Percentiles rank a stretch among this genome's conserved stretches.
These are phyloP conservation scores for Kryptolebias marmoratus DNA, from an alignment of 2,113 vertebrate genomes.

Conservation along the genomic window DNA sequence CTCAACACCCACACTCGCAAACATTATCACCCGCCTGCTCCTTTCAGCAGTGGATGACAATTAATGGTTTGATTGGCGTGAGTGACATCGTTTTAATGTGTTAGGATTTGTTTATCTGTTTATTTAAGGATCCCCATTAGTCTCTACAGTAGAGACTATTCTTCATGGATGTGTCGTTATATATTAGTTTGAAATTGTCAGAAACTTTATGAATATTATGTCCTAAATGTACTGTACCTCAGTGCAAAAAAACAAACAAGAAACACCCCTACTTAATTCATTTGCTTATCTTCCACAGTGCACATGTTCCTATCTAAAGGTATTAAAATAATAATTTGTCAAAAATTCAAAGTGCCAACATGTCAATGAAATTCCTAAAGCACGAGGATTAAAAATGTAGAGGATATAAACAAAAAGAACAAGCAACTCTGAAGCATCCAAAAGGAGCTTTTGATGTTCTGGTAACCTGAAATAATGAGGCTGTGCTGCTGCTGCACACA, in stretches of 20 bases:
- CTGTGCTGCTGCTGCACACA: slow-evolving; percentile 7
- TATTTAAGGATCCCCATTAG: no score
- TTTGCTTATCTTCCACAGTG: neutral
- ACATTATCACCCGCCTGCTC: no score
- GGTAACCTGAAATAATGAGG: slow-evolving; percentile 14
- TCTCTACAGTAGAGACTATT: no score
- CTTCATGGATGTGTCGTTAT: no score
- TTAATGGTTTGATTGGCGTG: no score
- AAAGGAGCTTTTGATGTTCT: slow-evolving; percentile 18
- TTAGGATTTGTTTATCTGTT: no score
- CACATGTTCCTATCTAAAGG: neutral
- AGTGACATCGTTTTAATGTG: no score
- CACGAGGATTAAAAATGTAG: neutral
- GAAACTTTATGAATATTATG: neutral
- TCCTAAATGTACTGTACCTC: neutral
- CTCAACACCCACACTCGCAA: no score
- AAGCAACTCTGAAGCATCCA: neutral
- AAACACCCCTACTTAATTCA: neutral
- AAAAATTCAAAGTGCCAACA: neutral
- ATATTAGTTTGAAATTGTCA: neutral
- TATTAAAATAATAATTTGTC: neutral
- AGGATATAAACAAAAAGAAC: slow-evolving; percentile 21
- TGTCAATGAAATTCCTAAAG: neutral
- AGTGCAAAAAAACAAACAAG: neutral
- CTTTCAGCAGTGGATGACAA: no score